Evolutionary conservation across 2,888 invertebrate species (phyloP).

Genomic region (Leptothorax acervorum): DNA sequence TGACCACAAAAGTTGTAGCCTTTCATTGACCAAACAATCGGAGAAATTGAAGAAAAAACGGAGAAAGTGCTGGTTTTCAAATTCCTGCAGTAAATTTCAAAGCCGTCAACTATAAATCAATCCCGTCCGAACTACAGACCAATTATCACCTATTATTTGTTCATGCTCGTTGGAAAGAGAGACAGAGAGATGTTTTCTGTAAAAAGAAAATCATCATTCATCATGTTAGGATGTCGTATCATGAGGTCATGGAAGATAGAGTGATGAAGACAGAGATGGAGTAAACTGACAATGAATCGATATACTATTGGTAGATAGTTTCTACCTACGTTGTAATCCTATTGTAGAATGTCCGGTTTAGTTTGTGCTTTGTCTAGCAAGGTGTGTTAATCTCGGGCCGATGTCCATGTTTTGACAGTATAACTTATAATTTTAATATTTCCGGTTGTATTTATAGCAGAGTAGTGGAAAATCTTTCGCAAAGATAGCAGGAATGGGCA

Average conservation of each 20-base stretch:
- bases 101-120: not conserved
- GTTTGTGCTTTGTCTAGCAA: not conserved
- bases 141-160: not conserved
- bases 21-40: conserved; percentile 54
- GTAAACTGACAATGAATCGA: not conserved
- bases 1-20: conserved; percentile 80
- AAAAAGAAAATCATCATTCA: not conserved
- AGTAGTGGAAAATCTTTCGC: not conserved
- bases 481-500: not conserved
- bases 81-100: not conserved
- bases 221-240: not conserved
- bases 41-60: conserved; percentile 15
- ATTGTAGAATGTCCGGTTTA: not conserved
- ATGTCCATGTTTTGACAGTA: not conserved
- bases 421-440: not conserved
- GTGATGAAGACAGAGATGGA: not conserved
- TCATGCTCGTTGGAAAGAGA: not conserved
- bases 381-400: not conserved
- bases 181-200: not conserved
- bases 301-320: not conserved
- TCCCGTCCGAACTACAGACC: not conserved
- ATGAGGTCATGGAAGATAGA: not conserved
- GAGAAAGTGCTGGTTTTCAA: not conserved
- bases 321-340: not conserved
- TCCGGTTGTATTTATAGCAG: not conserved